phyloP scores from a whole-genome alignment of 2,888 invertebrate genomes.

The Minunthozetes semirufus region DNA sequence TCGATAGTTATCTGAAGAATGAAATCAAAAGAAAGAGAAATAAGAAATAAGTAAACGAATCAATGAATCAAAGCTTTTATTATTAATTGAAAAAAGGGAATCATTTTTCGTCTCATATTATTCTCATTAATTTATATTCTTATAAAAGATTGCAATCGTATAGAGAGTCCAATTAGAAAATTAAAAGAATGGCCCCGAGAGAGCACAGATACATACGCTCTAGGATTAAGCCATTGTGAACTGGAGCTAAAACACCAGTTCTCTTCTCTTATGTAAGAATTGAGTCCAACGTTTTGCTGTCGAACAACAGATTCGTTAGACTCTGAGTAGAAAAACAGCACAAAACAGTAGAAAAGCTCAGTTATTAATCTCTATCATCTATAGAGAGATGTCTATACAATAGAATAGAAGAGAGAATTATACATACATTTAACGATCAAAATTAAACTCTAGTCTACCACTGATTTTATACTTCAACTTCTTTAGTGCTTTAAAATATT shows the following conservation, averaged over 20 bases:
- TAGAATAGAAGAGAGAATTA: background rate
- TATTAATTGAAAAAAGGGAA: conserved; percentile 4
- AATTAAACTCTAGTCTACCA: background rate
- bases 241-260: background rate
- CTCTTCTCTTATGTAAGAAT: background rate
- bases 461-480: background rate
- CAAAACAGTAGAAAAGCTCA: background rate
- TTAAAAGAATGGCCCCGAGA: conserved; percentile 21
- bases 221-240: conserved; percentile 11
- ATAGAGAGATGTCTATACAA: background rate
- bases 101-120: background rate
- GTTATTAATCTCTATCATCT: conserved; percentile 27
- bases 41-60: background rate
- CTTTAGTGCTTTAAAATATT: background rate
- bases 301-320: conserved; percentile 9
- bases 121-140: conserved; percentile 21
- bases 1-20: background rate
- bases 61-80: background rate
- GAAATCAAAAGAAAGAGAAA: background rate
- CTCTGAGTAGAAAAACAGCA: background rate
- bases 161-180: conserved; percentile 28
- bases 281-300: background rate
- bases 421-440: conserved; percentile 3
- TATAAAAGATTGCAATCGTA: background rate
- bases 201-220: background rate